Conservation (phyloP, 2,797 vertebrate genomes). For the Luscinia megarhynchos region DNA sequence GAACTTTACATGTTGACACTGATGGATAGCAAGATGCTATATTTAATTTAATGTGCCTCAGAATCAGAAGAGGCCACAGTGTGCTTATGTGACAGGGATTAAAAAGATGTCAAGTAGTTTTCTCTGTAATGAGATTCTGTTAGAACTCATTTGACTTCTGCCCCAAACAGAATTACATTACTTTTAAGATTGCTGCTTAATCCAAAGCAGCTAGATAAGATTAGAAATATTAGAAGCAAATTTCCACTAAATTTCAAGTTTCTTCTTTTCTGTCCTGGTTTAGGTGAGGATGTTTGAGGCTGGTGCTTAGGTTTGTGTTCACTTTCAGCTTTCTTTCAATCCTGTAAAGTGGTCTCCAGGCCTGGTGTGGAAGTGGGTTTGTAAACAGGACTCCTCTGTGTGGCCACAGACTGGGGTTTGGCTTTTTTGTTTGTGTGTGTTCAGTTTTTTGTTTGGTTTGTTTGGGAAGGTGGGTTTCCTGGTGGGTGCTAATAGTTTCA, state of each 20-base stretch:
- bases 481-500: neutral
- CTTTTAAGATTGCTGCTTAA: neutral
- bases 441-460: neutral
- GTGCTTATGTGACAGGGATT: neutral
- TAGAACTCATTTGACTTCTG: neutral
- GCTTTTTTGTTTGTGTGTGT: no score
- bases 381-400: neutral
- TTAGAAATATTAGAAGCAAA: neutral
- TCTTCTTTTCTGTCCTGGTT: neutral
- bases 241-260: neutral
- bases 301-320: neutral
- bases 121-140: neutral
- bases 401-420: neutral
- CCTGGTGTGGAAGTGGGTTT: neutral
- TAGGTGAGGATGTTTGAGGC: neutral
- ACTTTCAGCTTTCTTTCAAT: neutral
- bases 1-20: rapidly evolving
- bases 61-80: neutral
- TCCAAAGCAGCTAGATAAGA: neutral
- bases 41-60: neutral
- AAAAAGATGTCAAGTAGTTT: neutral
- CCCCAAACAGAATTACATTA: neutral
- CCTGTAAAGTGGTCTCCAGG: neutral
- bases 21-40: neutral
- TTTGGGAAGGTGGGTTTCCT: neutral